A percentile compares a stretch with the other conserved stretches of the same genome.
phyloP scores from a whole-genome alignment of 2,113 vertebrate species.

The Aegotheles bennettii region DNA sequence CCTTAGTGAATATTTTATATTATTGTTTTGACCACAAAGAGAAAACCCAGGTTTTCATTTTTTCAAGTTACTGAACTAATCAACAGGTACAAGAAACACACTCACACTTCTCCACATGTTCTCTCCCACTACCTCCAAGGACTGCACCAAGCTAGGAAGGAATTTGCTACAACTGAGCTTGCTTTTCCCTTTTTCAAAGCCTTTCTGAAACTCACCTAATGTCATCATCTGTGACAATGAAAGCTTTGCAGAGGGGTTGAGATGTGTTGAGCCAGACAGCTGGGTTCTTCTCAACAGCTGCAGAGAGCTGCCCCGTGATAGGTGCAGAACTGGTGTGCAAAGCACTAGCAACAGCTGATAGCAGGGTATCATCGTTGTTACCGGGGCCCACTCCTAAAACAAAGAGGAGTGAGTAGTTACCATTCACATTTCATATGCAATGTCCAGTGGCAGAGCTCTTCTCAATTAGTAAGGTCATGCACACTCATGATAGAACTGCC shows the following conservation, averaged over 20 bases:
- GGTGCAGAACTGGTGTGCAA: slow-evolving; percentile 88
- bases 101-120: neutral
- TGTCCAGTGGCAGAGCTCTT: neutral
- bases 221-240: slow-evolving; percentile 90
- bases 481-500: no score
- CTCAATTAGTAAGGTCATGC: neutral
- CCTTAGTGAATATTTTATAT: neutral
- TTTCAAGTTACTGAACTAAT: neutral
- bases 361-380: slow-evolving; percentile 80
- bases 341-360: slow-evolving; percentile 91
- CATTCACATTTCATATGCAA: rapidly evolving
- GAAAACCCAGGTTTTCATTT: neutral
- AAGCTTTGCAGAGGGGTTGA: slow-evolving; percentile 89
- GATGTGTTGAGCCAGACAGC: slow-evolving; percentile 89
- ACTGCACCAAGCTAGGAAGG: neutral
- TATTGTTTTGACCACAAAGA: neutral
- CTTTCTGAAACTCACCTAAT: slow-evolving; percentile 74
- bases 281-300: slow-evolving; percentile 90
- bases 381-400: slow-evolving; percentile 83
- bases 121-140: no score
- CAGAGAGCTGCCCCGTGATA: slow-evolving; percentile 86
- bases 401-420: neutral
- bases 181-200: neutral
- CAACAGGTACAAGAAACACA: neutral
- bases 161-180: neutral